phyloP scores from a whole-genome alignment of 1,140 invertebrate species.

The Drosophila sturtevanti region DNA sequence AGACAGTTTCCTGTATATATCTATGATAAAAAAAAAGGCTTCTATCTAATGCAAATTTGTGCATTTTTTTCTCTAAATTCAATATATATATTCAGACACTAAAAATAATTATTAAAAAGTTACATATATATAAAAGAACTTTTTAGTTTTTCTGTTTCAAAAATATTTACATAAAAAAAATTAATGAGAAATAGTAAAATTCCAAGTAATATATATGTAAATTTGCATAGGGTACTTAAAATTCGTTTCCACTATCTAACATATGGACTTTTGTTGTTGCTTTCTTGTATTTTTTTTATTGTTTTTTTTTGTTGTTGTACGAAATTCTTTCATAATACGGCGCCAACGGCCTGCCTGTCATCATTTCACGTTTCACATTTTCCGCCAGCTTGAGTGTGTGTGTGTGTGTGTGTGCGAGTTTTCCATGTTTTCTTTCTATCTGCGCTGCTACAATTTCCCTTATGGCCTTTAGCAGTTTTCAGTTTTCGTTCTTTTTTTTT shows the following conservation, averaged over 20 bases:
- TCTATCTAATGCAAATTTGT: too few species aligned
- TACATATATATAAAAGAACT: too few species aligned
- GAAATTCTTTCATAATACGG: conserved; percentile 64
- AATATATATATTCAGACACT: too few species aligned
- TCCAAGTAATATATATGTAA: too few species aligned
- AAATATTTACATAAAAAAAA: too few species aligned
- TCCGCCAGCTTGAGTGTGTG: conserved; percentile 31
- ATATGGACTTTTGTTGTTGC: not conserved
- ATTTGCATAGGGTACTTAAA: not conserved
- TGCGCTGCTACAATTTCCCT: conserved; percentile 72
- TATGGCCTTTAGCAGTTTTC: conserved; percentile 59
- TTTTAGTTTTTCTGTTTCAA: too few species aligned
- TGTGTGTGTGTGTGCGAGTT: conserved; percentile 27
- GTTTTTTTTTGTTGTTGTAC: conserved; percentile 1
- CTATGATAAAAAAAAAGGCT: too few species aligned
- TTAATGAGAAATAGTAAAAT: too few species aligned
- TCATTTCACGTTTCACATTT: conserved; percentile 46
- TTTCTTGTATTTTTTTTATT: too few species aligned
- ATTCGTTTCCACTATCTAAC: not conserved
- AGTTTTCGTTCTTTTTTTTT: not conserved
- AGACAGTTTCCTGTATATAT: too few species aligned
- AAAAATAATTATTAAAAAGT: too few species aligned
- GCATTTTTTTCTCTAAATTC: too few species aligned
- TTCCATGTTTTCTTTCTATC: conserved; percentile 72
- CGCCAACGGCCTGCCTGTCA: conserved; percentile 54